phyloP scores from a whole-genome alignment of 2,797 vertebrate genomes.

The Lepilemur septentrionalis region DNA sequence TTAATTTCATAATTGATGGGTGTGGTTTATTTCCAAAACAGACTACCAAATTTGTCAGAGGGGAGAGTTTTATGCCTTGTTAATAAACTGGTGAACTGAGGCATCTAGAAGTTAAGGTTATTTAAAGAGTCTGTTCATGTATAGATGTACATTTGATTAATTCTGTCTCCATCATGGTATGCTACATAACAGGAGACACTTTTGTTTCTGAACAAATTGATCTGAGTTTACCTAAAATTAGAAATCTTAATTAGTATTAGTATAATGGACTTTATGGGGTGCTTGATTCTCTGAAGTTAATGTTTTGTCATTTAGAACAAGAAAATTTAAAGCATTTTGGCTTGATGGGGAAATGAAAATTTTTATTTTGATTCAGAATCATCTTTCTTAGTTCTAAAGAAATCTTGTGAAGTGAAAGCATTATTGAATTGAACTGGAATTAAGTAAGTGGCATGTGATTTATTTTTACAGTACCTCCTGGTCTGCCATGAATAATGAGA shows the following conservation, averaged over 20 bases:
- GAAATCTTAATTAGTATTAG: neutral
- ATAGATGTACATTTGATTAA: neutral
- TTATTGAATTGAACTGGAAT: constrained; percentile 13
- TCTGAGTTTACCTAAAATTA: neutral
- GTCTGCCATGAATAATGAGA: constrained; percentile 4
- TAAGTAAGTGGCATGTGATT: constrained; percentile 40
- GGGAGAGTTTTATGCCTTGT: neutral
- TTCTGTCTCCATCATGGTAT: neutral
- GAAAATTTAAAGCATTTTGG: constrained; percentile 8
- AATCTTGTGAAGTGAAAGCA: constrained; percentile 20
- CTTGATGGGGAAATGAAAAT: neutral
- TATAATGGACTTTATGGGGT: neutral
- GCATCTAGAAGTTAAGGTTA: neutral
- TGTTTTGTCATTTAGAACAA: neutral
- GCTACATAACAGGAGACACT: neutral
- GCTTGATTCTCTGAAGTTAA: neutral
- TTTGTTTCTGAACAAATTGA: neutral
- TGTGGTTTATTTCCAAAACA: neutral
- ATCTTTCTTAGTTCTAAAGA: constrained; percentile 34
- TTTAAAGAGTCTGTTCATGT: neutral
- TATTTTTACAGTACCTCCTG: neutral
- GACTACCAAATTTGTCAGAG: neutral
- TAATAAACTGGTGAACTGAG: neutral
- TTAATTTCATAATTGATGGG: neutral
- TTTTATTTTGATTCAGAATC: constrained; percentile 32